Base-by-base conservation (phyloP, 1,140 invertebrate genomes). In the Drosophila baimaii region DNA sequence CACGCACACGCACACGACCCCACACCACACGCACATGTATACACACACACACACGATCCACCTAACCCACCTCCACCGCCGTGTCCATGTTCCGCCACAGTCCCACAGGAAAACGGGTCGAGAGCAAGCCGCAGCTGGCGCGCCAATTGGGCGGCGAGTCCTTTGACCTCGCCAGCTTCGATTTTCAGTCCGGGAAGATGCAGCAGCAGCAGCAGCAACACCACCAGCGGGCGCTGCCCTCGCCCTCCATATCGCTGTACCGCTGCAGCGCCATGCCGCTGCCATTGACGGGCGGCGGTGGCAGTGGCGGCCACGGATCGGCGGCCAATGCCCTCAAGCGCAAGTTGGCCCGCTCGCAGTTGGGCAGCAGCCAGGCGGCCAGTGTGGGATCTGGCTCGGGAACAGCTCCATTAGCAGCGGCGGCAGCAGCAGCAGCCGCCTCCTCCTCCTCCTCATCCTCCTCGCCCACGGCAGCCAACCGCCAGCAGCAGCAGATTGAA, bases 161-260 rank as follows among this genome's bases (percentile, higher is more conserved):
- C 61, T 82, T 96, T 92, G 96, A 97, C 93, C 93, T 97, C 35
- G 95, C 95, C 78, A 95, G 95, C 82, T 97, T 97, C 93, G 97
- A 97, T 93, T 97, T 95, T 92, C 94, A 95, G 81, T 94, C 95
- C 79, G 96, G 96, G 77, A 96, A 95, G 93, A 94, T 96, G 80
- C 37, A 68, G 41, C 95, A 90, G 39, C 62, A 75, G 35, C 80
- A 51, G 29, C 41, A 43, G 41, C 41, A 17, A 35, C 51, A 81
- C 43, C 78, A 75, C 17, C 93, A 74, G 44, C 44, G 79, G 33
- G 77, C 84, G 47, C 93, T 91, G 91, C 82, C 86, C 10, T 79
- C 90, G 43, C 90, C 90, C 21, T 91, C 90, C 10, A 91, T 91
- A 54, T 91, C 90, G 7, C 58, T 91, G 1, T 90, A 90, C 59